phyloP scores from a whole-genome alignment of 2,888 invertebrate species.

The Mongoloraphidia duomilia region DNA sequence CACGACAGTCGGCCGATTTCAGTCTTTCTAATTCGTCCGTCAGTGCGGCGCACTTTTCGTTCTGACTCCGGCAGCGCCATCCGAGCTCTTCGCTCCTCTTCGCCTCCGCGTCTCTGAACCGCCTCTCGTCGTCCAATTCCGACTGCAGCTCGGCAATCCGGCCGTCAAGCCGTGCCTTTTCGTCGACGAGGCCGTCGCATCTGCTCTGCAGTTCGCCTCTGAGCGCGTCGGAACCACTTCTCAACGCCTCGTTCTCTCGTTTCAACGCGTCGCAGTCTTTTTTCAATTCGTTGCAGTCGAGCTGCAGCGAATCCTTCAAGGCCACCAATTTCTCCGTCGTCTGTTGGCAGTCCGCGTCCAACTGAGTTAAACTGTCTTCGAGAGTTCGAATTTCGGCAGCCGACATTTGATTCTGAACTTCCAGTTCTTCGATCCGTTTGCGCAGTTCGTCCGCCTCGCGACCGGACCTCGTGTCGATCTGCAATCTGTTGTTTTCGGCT shows the following conservation, averaged over 20 bases:
- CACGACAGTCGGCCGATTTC: too few relatives aligned
- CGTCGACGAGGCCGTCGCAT: not conserved
- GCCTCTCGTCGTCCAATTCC: too few relatives aligned
- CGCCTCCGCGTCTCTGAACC: too few relatives aligned
- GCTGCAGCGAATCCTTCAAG: constrained; percentile 25
- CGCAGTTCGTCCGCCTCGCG: too few relatives aligned
- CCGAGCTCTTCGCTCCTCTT: too few relatives aligned
- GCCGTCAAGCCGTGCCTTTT: not conserved
- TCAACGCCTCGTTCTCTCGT: constrained; percentile 42
- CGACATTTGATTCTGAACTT: constrained; percentile 25
- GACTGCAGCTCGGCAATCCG: too few relatives aligned
- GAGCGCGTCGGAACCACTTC: constrained; percentile 20
- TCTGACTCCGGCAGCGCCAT: too few relatives aligned
- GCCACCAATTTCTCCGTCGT: constrained; percentile 25
- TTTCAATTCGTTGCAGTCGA: constrained; percentile 24
- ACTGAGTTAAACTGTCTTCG: constrained; percentile 22
- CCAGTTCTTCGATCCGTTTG: constrained; percentile 12
- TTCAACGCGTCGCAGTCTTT: constrained; percentile 36
- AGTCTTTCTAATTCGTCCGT: too few relatives aligned
- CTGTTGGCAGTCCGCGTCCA: constrained; percentile 28
- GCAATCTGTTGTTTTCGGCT: too few relatives aligned
- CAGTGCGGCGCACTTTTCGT: too few relatives aligned
- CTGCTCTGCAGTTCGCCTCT: constrained; percentile 15
- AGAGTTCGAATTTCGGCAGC: constrained; percentile 24
- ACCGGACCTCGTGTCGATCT: too few relatives aligned